Evolutionary conservation across 2,113 vertebrate species (phyloP).

Genomic region (Steatornis caripensis): DNA sequence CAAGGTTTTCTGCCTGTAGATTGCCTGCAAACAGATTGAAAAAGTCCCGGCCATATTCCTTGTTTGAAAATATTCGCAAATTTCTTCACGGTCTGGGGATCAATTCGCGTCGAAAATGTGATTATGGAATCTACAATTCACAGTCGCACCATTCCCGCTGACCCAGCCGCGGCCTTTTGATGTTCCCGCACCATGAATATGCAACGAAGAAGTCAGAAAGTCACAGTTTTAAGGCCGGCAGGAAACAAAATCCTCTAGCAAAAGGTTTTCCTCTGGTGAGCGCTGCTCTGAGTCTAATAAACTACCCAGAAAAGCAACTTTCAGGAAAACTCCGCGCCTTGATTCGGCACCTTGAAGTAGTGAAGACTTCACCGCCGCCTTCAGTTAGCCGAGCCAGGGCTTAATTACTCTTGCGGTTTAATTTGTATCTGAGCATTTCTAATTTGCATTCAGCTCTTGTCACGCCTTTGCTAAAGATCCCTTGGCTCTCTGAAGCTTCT

Average conservation of each 20-base stretch:
- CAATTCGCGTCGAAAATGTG: not conserved
- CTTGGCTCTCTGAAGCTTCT: not conserved
- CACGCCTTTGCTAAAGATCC: not conserved
- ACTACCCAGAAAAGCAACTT: not conserved
- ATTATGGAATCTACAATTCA: constrained; percentile 38
- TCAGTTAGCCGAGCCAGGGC: not conserved
- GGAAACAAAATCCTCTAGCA: not conserved
- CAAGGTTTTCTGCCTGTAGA: constrained; percentile 40
- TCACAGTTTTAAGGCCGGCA: not conserved
- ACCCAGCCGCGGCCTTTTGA: not conserved
- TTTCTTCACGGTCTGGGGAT: constrained; percentile 35
- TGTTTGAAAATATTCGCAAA: constrained; percentile 17
- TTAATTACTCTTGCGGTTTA: not conserved
- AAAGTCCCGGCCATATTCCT: not conserved
- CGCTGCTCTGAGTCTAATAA: not conserved
- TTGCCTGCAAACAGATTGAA: constrained; percentile 51
- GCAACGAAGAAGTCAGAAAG: not conserved
- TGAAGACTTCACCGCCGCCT: not conserved
- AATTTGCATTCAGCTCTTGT: not conserved
- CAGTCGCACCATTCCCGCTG: not conserved
- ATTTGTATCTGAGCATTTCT: not conserved
- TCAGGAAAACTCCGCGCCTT: not conserved
- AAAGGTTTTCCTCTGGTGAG: not conserved
- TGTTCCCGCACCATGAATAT: not conserved
- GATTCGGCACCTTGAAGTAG: not conserved